phyloP scores from a whole-genome alignment of 1,140 invertebrate species.

The Wiebesia pumilae region DNA sequence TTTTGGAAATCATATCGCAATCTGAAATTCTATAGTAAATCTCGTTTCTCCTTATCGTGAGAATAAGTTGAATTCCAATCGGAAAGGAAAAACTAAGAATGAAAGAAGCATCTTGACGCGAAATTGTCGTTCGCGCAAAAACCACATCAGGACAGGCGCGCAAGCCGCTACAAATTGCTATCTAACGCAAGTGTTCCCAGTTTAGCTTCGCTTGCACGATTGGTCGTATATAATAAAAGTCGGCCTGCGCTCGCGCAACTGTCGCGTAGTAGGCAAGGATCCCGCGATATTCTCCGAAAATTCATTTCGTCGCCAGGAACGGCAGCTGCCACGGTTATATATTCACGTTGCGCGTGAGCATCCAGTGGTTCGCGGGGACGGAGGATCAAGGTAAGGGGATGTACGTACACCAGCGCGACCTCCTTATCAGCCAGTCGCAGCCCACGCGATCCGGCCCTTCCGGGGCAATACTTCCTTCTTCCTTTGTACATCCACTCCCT shows the following conservation, averaged over 20 bases:
- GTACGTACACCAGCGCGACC: background rate
- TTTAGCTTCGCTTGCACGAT: background rate
- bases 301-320: slow-evolving; percentile 42
- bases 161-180: background rate
- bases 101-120: background rate
- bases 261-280: background rate
- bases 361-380: background rate
- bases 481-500: background rate
- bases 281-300: slow-evolving; percentile 31
- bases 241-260: background rate
- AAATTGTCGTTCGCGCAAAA: background rate
- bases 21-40: too few species aligned
- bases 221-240: slow-evolving; percentile 10
- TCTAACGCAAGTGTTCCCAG: background rate
- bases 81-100: background rate
- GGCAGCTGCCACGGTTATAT: slow-evolving; percentile 48
- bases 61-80: background rate
- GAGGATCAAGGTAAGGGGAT: background rate
- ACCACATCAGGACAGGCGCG: background rate
- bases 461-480: slow-evolving; percentile 29
- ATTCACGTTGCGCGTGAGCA: slow-evolving; percentile 41
- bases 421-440: slow-evolving; percentile 50
- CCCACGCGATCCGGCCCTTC: slow-evolving; percentile 14
- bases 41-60: too few species aligned
- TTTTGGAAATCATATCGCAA: too few species aligned